A percentile compares a stretch with the other conserved stretches of the same genome.
These are phyloP conservation scores for Anas bahamensis DNA, from an alignment of 2,797 vertebrate species.

Conservation along the genomic window DNA sequence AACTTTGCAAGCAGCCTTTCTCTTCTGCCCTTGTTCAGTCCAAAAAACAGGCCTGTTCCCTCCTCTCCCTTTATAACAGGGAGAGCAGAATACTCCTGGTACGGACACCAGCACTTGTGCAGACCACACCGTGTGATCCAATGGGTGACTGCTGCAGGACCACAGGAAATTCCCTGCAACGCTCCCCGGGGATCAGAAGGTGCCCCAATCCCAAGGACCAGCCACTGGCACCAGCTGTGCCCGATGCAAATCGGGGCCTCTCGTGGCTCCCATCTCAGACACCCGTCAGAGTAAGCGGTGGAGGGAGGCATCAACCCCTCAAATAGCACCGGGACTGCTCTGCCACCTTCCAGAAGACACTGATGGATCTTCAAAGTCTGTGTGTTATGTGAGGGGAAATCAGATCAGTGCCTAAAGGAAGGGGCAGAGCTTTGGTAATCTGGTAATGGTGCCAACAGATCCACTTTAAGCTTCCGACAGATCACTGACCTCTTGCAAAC, in stretches of 20 bases:
- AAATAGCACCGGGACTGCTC: neutral
- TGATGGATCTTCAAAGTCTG: too few relatives aligned
- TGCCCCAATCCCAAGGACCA: neutral
- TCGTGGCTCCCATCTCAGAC: neutral
- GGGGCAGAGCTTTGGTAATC: neutral
- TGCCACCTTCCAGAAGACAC: neutral
- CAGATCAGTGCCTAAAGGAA: neutral
- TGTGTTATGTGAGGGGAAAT: neutral
- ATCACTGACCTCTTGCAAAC: neutral
- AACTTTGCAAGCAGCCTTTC: neutral
- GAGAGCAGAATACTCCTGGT: neutral
- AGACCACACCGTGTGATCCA: neutral
- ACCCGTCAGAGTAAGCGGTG: neutral
- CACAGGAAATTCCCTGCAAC: neutral
- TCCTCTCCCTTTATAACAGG: neutral
- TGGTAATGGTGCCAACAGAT: accelerated
- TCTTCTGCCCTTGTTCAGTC: neutral
- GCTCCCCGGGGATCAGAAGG: neutral
- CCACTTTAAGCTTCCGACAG: neutral
- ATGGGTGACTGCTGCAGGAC: neutral
- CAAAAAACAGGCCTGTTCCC: neutral
- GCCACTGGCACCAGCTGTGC: neutral
- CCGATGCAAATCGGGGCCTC: neutral
- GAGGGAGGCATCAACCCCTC: neutral
- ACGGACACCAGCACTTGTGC: accelerated